phyloP scores from a whole-genome alignment of 2,888 invertebrate species.

The Podabrus alpinus region DNA sequence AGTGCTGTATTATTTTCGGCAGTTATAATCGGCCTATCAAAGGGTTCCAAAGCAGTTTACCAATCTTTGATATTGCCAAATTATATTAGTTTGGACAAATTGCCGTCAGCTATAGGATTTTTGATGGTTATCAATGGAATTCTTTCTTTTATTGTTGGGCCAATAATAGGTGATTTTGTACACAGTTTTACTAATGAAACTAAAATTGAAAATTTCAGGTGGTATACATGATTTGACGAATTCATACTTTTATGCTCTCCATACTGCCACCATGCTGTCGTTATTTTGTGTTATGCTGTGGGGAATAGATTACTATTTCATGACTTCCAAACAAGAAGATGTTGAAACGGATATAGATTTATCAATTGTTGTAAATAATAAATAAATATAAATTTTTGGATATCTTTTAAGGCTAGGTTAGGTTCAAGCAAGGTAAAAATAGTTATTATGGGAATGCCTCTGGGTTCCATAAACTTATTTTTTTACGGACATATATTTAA shows the following conservation, averaged over 20 bases:
- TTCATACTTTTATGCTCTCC: slow-evolving; percentile 49
- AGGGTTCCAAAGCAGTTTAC: slow-evolving; percentile 53
- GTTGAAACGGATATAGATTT: not conserved
- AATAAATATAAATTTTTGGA: no score
- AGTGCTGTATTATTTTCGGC: slow-evolving; percentile 40
- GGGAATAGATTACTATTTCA: slow-evolving; percentile 24
- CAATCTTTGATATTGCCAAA: slow-evolving; percentile 53
- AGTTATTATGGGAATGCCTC: no score
- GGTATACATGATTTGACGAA: slow-evolving; percentile 47
- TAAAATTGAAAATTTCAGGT: slow-evolving; percentile 37
- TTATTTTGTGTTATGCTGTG: slow-evolving; percentile 46
- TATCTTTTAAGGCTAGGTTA: no score
- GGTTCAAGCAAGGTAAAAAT: no score
- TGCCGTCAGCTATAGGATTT: slow-evolving; percentile 52
- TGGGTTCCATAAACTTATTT: no score
- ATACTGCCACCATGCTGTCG: slow-evolving; percentile 48
- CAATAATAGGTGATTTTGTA: slow-evolving; percentile 49
- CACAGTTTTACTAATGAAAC: not conserved
- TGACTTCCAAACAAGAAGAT: not conserved
- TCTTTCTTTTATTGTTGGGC: slow-evolving; percentile 49
- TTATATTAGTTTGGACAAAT: slow-evolving; percentile 48
- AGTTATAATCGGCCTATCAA: slow-evolving; percentile 49
- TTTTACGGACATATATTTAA: no score
- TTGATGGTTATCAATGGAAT: slow-evolving; percentile 51
- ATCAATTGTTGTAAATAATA: no score